These are phyloP conservation scores for Nysson spinosus DNA, from an alignment of 2,888 invertebrate genomes.

Conservation along the genomic window DNA sequence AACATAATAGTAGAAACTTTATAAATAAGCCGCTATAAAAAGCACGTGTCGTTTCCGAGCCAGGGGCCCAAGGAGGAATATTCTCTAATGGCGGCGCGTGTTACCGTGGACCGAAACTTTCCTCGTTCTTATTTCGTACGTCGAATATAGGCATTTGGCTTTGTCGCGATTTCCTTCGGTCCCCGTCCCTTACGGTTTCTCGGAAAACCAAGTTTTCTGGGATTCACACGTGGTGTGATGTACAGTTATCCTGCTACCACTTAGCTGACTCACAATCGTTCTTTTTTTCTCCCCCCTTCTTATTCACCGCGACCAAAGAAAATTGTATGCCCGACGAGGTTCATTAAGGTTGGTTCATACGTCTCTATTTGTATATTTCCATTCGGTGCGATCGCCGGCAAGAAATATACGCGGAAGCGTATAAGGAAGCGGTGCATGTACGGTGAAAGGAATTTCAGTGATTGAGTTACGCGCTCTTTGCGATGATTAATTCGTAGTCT, in stretches of 20 bases:
- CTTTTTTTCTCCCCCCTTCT: too few relatives aligned
- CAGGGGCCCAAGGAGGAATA: too few relatives aligned
- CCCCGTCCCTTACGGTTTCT: not conserved
- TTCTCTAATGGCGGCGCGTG: too few relatives aligned
- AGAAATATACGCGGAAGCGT: not conserved
- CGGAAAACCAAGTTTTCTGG: conserved; percentile 19
- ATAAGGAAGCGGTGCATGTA: conserved; percentile 4
- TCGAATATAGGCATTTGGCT: too few relatives aligned
- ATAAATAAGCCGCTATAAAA: too few relatives aligned
- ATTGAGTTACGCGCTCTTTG: too few relatives aligned
- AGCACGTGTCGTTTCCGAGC: too few relatives aligned
- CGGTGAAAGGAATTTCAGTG: too few relatives aligned
- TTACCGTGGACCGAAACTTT: not conserved
- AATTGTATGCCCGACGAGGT: conserved; percentile 18
- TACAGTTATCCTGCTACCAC: conserved; percentile 6
- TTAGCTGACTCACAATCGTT: conserved; percentile 21
- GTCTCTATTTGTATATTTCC: conserved; percentile 13
- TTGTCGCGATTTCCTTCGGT: too few relatives aligned
- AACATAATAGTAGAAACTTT: too few relatives aligned
- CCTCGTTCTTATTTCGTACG: not conserved
- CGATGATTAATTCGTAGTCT: too few relatives aligned
- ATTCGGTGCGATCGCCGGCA: conserved; percentile 3
- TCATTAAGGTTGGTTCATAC: conserved; percentile 20
- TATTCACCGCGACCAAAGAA: too few relatives aligned
- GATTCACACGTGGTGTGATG: conserved; percentile 19